Conservation (phyloP, 1,140 invertebrate genomes). For the Brachionus sp. region DNA sequence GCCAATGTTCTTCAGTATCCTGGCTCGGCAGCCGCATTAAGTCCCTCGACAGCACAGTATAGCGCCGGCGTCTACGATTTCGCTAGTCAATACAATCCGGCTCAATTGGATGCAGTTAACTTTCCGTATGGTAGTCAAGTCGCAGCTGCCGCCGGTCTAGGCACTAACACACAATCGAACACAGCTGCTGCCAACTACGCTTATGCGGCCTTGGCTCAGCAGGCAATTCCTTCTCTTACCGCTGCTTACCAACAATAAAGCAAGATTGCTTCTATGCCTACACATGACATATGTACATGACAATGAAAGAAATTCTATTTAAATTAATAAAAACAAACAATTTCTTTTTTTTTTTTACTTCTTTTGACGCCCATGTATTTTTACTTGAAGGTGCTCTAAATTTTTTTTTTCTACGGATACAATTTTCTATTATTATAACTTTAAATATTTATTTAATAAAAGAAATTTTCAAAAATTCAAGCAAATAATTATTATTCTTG, state of each 20-base stretch:
- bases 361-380: not conserved
- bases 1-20: constrained; percentile 29
- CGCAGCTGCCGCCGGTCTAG: constrained; percentile 14
- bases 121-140: not conserved
- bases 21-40: not conserved
- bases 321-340: not conserved
- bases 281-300: constrained; percentile 2
- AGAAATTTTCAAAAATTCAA: not conserved
- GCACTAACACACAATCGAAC: not conserved
- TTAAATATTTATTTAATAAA: constrained; percentile 3
- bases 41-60: constrained; percentile 3
- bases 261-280: not conserved
- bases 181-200: constrained; percentile 39
- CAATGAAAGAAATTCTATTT: not conserved
- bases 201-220: constrained; percentile 34
- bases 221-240: constrained; percentile 37
- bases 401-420: constrained; percentile 4
- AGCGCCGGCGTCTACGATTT: constrained; percentile 6
- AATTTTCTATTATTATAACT: not conserved
- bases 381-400: not conserved
- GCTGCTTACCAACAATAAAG: constrained; percentile 40
- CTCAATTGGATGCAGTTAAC: constrained; percentile 30
- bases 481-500: not conserved
- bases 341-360: not conserved
- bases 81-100: not conserved